Evolutionary conservation across 2,888 invertebrate species (phyloP), one percentile per base, ranked within the genome.

Genomic region (Sarcophaga variegata): DNA sequence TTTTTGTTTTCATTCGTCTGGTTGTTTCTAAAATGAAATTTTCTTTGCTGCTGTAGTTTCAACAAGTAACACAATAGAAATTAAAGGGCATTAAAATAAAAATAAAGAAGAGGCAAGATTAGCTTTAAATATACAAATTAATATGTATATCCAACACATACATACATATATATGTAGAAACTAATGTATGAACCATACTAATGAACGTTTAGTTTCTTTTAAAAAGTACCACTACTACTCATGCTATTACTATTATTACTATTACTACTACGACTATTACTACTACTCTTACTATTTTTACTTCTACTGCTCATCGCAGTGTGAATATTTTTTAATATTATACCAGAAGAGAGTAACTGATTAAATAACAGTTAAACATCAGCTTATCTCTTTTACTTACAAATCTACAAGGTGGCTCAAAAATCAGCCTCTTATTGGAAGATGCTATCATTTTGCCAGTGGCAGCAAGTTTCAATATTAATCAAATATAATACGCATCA

Each of bases 11-110:
- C 62, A 49, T 78, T 81, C 49, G 45, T 77, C 62, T 74, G 72
- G 27, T 79, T 69, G 37, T 69, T 82, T 81, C 63, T 77, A 20
- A 49, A 80, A 62, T 64, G 12, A 71, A 62, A 20, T 64, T 60
- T 54, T 64, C 72, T 69, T 12, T 25, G 47, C 45, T 22, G 22
- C 59, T 47, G 22, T 60, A 76, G 81, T 49, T 79, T 66, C 75
- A 81, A 71, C 75, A 86, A 83, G 75, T 66, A 81, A 75, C 59
- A 84, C 81, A 82, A 79, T 80, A 76, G 87, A 87, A 84, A 87
- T 84, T 84, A 82, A 87, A 87, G 87, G 87, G 84, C 81, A 82
- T 84, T 77, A 71, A 81, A 37, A 10, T 10, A 37, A 8, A 8
- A 37, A 81, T 37, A 63, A 60, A 6, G 69, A 70, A 83, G 75